These are phyloP conservation scores for Mesitornis unicolor DNA, from an alignment of 2,113 vertebrate genomes.

Conservation along the genomic window DNA sequence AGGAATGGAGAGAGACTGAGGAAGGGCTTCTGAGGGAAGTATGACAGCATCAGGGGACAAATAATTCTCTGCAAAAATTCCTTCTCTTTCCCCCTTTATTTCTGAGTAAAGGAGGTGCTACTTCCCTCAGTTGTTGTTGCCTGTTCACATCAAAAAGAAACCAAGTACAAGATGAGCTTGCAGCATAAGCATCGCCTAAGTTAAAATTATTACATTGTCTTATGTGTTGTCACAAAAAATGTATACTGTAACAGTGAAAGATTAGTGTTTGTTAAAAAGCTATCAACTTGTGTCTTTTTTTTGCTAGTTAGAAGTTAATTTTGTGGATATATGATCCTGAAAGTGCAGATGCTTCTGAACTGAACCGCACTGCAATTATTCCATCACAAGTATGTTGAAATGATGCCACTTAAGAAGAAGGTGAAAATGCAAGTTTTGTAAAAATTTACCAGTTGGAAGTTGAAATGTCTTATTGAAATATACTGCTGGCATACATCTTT, in stretches of 20 bases:
- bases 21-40: not conserved
- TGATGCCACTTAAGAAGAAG: not conserved
- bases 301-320: not conserved
- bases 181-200: not conserved
- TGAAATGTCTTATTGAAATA: not conserved
- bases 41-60: not conserved
- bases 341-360: not conserved
- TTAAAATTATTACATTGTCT: not conserved
- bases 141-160: not conserved
- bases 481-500: not conserved
- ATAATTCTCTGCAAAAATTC: not conserved
- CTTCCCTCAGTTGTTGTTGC: not conserved
- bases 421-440: not conserved
- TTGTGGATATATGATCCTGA: conserved; percentile 39
- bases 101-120: not conserved
- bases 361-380: not conserved
- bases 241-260: not conserved
- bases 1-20: not conserved
- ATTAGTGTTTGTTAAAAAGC: not conserved
- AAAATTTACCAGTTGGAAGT: not conserved
- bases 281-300: not conserved
- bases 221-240: not conserved
- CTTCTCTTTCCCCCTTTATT: not conserved
- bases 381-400: not conserved
- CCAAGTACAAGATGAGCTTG: not conserved